Evolutionary conservation across 2,888 invertebrate genomes (phyloP).

Genomic region (Nesidiocoris tenuis): DNA sequence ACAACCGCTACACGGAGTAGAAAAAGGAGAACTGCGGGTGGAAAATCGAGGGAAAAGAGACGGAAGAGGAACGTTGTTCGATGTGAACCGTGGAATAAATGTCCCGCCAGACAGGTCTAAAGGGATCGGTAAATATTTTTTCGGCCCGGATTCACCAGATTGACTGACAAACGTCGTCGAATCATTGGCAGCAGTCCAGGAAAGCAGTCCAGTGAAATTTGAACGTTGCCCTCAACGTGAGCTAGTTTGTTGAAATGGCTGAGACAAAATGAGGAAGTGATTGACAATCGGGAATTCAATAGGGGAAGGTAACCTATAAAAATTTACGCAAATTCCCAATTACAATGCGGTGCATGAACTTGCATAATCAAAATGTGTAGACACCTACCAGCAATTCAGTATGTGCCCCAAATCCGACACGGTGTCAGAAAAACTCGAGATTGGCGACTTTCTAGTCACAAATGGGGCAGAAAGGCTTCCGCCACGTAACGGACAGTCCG

Average conservation of each 20-base stretch:
- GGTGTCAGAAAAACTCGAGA: neutral
- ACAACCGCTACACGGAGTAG: neutral
- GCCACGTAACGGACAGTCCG: neutral
- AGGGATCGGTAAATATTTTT: neutral
- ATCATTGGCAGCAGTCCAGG: neutral
- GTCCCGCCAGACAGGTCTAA: neutral
- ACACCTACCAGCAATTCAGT: too few species aligned
- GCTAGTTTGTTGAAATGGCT: too few species aligned
- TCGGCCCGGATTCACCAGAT: neutral
- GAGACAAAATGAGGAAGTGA: too few species aligned
- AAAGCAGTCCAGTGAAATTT: too few species aligned
- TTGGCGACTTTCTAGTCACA: neutral
- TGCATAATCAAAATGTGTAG: too few species aligned
- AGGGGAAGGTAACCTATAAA: too few species aligned
- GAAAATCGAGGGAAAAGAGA: neutral
- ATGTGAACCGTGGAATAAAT: neutral
- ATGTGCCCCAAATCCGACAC: too few species aligned
- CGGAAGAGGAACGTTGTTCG: neutral
- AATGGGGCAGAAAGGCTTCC: neutral
- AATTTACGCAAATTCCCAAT: too few species aligned
- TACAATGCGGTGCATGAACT: too few species aligned
- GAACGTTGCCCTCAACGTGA: too few species aligned
- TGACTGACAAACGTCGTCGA: neutral
- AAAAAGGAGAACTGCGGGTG: neutral
- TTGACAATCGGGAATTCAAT: too few species aligned